These are phyloP conservation scores for Holocentrus rufus DNA, from an alignment of 2,797 vertebrate genomes.

Conservation along the genomic window DNA sequence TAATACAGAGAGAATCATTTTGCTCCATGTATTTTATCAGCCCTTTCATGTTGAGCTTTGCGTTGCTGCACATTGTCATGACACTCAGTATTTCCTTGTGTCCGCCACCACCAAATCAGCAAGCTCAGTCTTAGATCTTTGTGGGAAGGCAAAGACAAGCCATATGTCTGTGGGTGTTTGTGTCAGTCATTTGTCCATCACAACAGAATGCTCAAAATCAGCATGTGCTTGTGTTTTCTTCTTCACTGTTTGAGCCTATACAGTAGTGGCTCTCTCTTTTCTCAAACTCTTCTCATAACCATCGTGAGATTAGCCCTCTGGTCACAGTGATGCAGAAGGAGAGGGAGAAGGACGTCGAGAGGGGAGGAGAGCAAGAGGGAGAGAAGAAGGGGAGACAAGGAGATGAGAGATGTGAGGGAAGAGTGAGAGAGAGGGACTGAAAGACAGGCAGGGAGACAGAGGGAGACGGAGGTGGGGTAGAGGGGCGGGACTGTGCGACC, in stretches of 20 bases:
- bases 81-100: conserved; percentile 29
- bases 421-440: background rate
- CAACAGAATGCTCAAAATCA: background rate
- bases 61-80: conserved; percentile 29
- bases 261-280: background rate
- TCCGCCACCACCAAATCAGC: conserved; percentile 22
- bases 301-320: conserved; percentile 44
- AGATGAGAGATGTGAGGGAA: conserved; percentile 29
- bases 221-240: background rate
- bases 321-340: conserved; percentile 22
- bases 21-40: conserved; percentile 28
- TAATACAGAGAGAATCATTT: conserved; percentile 29
- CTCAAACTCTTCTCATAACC: conserved; percentile 21
- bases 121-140: conserved; percentile 14
- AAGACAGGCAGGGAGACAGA: background rate
- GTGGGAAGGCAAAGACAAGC: conserved; percentile 25
- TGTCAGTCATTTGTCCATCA: background rate
- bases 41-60: conserved; percentile 15
- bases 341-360: background rate
- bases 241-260: background rate
- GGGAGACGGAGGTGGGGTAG: conserved; percentile 24
- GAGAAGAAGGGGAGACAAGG: conserved; percentile 18
- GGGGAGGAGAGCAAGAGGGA: conserved; percentile 3
- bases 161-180: conserved; percentile 7
- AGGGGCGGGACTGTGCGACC: conserved; percentile 42